Percentiles rank a stretch among this genome's conserved stretches.
phyloP scores from a whole-genome alignment of 2,888 invertebrate species.

The Theristus sp. region DNA sequence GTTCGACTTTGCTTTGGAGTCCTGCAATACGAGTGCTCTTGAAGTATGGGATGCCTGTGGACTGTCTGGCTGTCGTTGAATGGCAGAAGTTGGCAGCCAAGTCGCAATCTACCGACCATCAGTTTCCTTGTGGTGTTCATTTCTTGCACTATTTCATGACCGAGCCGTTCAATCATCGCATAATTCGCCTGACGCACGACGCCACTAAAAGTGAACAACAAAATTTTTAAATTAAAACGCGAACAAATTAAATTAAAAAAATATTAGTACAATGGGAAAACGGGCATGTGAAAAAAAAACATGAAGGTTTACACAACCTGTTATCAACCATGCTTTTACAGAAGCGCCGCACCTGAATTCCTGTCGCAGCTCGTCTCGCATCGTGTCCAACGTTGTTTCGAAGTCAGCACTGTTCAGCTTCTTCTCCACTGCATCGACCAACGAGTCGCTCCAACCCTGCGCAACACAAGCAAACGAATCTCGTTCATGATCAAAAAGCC shows the following conservation, averaged over 20 bases:
- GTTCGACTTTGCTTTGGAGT: not conserved
- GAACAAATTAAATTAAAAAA: too few species aligned
- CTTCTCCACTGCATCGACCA: not conserved
- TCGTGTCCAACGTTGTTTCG: not conserved
- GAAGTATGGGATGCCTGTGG: too few species aligned
- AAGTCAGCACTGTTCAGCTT: not conserved
- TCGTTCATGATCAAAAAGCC: too few species aligned
- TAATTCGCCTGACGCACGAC: not conserved
- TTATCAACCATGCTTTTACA: too few species aligned
- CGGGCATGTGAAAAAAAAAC: not conserved
- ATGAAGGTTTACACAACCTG: too few species aligned
- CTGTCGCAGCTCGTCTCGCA: not conserved
- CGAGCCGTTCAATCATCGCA: not conserved
- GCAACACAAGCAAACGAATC: too few species aligned
- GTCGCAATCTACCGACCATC: not conserved
- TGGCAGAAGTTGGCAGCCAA: too few species aligned
- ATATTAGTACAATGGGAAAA: too few species aligned
- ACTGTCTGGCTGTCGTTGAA: too few species aligned
- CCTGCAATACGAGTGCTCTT: too few species aligned
- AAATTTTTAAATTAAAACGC: too few species aligned
- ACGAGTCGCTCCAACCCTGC: not conserved
- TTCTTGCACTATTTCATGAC: not conserved
- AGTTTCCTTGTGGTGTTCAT: not conserved
- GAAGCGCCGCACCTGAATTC: not conserved
- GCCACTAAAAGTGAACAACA: not conserved